Base-by-base conservation (phyloP, 2,888 invertebrate genomes). In the Epinotia ramella region DNA sequence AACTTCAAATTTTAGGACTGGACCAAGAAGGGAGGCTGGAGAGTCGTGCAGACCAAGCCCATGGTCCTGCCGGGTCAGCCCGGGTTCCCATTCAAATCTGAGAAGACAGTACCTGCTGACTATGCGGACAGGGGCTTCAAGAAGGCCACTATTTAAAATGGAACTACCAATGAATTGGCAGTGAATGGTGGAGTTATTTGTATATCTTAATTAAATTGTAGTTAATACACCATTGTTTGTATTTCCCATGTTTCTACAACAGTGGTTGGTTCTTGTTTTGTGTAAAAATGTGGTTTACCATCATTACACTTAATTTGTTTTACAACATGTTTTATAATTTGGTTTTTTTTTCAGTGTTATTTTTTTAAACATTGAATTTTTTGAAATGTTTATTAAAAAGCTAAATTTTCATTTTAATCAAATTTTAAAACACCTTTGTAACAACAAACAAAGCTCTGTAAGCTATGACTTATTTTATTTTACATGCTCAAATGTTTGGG, bases 51-150 rank as follows among this genome's bases (percentile, higher is more conserved):
- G 13, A 95, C 96, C 0, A 95, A 96, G 78, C 86, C 86, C 7
- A 93, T 95, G 76, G 93, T 96, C 20, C 88, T 95, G 74, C 97
- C 97, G 56, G 97, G 97, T 3, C 97, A 97, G 86, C 95, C 96
- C 73, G 96, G 94, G 0, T 98, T 95, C 86, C 97, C 97, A 0
- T 94, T 90, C 82, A 84, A 92, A 69, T 95, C 96, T 11, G 95
- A 96, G 1, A 95, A 95, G 69, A 87, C 86, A 13, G 86, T 91
- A 68, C 96, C 96, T 18, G 84, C 93, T 24, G 97, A 98, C 84
- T 98, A 97, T 92, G 96, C 96, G 67, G 92, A 95, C 78, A 95
- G 96, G 86, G 97, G 96, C 57, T 98, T 98, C 86, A 96, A 97
- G 79, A 87, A 96, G 0, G 94, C 96, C 44, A 86, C 94, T 1